These are phyloP conservation scores for Epizoanthus rinbou DNA, from an alignment of 92 coral and sea anemone genomes.

Conservation along the genomic window DNA sequence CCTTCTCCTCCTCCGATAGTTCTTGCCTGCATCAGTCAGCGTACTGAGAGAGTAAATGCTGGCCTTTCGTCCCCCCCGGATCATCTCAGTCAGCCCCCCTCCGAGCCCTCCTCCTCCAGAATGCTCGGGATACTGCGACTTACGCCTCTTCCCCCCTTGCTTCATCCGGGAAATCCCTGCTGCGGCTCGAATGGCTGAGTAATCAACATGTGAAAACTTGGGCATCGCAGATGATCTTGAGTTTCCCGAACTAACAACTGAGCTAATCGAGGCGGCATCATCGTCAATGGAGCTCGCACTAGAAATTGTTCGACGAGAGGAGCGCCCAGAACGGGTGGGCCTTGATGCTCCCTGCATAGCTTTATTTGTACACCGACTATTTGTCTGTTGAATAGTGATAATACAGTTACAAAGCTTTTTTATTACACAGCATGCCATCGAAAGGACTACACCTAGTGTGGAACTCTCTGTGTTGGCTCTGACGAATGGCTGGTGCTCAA, in stretches of 20 bases:
- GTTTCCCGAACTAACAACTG: constrained; percentile 45
- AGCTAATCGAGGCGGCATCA: constrained; percentile 72
- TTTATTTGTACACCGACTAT: neutral
- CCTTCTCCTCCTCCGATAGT: constrained; percentile 62
- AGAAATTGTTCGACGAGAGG: constrained; percentile 64
- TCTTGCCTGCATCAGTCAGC: constrained; percentile 75
- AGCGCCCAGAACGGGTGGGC: constrained; percentile 61
- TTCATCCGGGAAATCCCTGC: constrained; percentile 79
- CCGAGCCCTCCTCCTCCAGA: constrained; percentile 22
- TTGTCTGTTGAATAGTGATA: too few species aligned
- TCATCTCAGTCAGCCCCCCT: constrained; percentile 38
- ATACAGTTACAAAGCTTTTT: too few species aligned
- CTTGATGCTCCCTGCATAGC: constrained; percentile 40
- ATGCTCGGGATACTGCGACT: constrained; percentile 48
- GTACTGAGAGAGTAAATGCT: constrained; percentile 74
- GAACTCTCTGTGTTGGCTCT: too few species aligned
- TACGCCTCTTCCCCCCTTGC: constrained; percentile 67
- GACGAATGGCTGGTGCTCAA: too few species aligned
- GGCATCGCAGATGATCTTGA: constrained; percentile 46
- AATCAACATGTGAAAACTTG: constrained; percentile 61
- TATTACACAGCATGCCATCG: too few species aligned
- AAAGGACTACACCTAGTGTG: too few species aligned
- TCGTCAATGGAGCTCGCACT: constrained; percentile 65
- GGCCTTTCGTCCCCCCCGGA: constrained; percentile 60
- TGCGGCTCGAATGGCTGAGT: constrained; percentile 72